Conservation (phyloP, 2,888 invertebrate species). For the Mantis religiosa region DNA sequence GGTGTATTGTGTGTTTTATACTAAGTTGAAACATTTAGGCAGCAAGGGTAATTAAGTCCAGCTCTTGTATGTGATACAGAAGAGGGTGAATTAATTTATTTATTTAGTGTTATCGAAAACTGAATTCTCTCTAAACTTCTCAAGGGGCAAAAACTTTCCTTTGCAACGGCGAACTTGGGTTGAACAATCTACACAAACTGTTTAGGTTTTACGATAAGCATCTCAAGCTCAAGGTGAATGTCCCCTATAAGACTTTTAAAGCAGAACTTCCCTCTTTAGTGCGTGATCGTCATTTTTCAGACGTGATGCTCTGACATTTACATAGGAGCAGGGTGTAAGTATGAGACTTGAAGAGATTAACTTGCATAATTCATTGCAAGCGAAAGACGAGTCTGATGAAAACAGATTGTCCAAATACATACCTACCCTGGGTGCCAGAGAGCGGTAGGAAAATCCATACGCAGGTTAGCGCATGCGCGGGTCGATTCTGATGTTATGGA, state of each 20-base stretch:
- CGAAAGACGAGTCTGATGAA: not conserved
- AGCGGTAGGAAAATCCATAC: not conserved
- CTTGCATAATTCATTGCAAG: not conserved
- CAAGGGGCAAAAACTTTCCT: too few species aligned
- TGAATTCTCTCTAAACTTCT: too few species aligned
- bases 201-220: too few species aligned
- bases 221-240: too few species aligned
- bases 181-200: too few species aligned
- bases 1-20: too few species aligned
- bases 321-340: not conserved
- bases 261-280: not conserved
- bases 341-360: not conserved
- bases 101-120: too few species aligned
- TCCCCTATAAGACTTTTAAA: not conserved
- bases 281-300: not conserved
- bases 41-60: too few species aligned
- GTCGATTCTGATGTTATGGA: not conserved
- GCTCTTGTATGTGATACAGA: too few species aligned
- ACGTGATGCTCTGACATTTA: not conserved
- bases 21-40: too few species aligned
- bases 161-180: too few species aligned
- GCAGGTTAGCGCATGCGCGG: not conserved
- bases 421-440: not conserved
- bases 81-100: too few species aligned
- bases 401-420: not conserved